Conservation (phyloP, 2,797 vertebrate genomes). For the Monodelphis domestica region DNA sequence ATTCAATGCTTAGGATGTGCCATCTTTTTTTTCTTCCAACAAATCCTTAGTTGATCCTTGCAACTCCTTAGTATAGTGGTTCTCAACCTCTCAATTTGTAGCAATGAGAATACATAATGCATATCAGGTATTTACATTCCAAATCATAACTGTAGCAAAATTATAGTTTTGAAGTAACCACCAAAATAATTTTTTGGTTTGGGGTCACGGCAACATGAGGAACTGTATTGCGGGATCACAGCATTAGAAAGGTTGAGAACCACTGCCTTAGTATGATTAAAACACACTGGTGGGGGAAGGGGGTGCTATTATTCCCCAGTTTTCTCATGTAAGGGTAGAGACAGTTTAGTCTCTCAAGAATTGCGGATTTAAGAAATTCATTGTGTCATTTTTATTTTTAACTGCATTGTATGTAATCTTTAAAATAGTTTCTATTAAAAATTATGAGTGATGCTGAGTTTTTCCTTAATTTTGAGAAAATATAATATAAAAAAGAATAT, state of each 20-base stretch:
- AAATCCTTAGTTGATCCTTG: conserved; percentile 29
- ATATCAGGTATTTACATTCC: too few species aligned
- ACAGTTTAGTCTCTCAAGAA: background rate
- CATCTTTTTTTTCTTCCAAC: conserved; percentile 8
- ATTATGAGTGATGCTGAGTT: conserved; percentile 1
- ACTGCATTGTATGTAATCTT: conserved; percentile 25
- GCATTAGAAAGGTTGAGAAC: too few species aligned
- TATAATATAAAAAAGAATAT: background rate
- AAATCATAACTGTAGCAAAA: too few species aligned
- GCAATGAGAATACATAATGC: too few species aligned
- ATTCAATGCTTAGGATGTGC: background rate
- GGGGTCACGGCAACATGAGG: too few species aligned
- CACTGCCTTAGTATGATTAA: conserved; percentile 29
- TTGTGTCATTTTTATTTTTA: conserved; percentile 44
- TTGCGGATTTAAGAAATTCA: conserved; percentile 38
- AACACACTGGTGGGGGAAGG: conserved; percentile 28
- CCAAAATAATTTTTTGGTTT: too few species aligned
- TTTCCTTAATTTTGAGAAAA: background rate
- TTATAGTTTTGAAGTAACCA: too few species aligned
- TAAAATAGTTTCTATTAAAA: conserved; percentile 29
- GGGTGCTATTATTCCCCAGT: background rate
- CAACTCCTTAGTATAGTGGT: too few species aligned
- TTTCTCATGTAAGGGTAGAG: background rate
- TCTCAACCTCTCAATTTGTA: too few species aligned
- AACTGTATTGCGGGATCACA: too few species aligned